Evolutionary conservation across 1,140 invertebrate genomes (phyloP).

Genomic region (Brachionus sp.): DNA sequence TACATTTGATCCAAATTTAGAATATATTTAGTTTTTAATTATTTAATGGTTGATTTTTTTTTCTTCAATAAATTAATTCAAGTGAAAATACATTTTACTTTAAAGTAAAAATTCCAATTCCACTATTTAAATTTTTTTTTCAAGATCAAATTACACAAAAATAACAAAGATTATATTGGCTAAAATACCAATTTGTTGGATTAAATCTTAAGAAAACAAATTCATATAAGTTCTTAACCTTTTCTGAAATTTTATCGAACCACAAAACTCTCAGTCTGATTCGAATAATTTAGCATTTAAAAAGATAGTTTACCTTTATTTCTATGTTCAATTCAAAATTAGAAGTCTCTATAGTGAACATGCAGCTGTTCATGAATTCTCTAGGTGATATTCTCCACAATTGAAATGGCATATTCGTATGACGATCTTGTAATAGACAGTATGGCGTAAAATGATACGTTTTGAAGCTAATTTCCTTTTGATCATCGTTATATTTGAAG

Average conservation of each 20-base stretch:
- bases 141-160: not conserved
- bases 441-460: slow-evolving; percentile 55
- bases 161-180: not conserved
- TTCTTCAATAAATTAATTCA: not conserved
- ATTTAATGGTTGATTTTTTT: not conserved
- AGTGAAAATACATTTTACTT: not conserved
- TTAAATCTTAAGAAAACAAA: not conserved
- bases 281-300: not conserved
- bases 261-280: not conserved
- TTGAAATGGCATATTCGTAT: slow-evolving; percentile 60
- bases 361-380: slow-evolving; percentile 47
- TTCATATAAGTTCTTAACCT: not conserved
- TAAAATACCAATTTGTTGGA: not conserved
- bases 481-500: slow-evolving; percentile 50
- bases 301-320: slow-evolving; percentile 52
- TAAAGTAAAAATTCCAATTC: not conserved
- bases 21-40: slow-evolving; percentile 5
- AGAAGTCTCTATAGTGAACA: slow-evolving; percentile 55
- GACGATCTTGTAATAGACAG: slow-evolving; percentile 56
- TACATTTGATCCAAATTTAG: slow-evolving; percentile 31
- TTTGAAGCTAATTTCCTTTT: slow-evolving; percentile 54
- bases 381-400: slow-evolving; percentile 51
- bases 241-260: not conserved
- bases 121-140: not conserved
- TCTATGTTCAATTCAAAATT: slow-evolving; percentile 57